A percentile compares a stretch with the other conserved stretches of the same genome.
Evolutionary conservation across 23 tunicate species (phyloP).

Genomic region (Botrylloides violaceus): DNA sequence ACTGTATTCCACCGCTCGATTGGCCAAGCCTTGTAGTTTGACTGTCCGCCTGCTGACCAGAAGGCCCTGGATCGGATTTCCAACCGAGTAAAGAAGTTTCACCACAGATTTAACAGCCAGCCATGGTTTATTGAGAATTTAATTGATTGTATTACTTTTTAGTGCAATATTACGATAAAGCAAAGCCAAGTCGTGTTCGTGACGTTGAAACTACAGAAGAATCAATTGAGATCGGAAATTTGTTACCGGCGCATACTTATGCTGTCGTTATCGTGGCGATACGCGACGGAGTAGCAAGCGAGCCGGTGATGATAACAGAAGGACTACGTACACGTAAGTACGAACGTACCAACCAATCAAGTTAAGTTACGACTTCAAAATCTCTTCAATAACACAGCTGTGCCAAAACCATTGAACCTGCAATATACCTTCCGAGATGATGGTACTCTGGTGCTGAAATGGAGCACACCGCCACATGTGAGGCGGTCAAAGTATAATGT

Average conservation of each 20-base stretch:
- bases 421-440: constrained; percentile 8
- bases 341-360: neutral
- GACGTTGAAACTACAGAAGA: neutral
- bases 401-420: constrained; percentile 12
- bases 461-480: neutral
- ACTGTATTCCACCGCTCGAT: too few species aligned
- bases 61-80: too few species aligned
- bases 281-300: constrained; percentile 4
- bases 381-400: neutral
- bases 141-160: neutral
- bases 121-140: too few species aligned
- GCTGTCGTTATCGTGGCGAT: neutral
- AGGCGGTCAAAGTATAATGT: neutral
- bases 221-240: neutral
- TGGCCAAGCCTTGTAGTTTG: too few species aligned
- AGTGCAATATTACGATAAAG: constrained; percentile 22
- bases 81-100: too few species aligned
- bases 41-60: too few species aligned
- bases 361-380: neutral
- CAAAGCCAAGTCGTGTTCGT: neutral
- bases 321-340: constrained; percentile 11
- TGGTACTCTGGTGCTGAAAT: constrained; percentile 10
- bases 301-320: constrained; percentile 1
- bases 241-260: constrained; percentile 15
- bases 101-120: too few species aligned